Percentiles rank a stretch among this genome's conserved stretches.
Conservation (phyloP, 92 coral and sea anemone genomes). For the Umimayanthus chanpuru region DNA sequence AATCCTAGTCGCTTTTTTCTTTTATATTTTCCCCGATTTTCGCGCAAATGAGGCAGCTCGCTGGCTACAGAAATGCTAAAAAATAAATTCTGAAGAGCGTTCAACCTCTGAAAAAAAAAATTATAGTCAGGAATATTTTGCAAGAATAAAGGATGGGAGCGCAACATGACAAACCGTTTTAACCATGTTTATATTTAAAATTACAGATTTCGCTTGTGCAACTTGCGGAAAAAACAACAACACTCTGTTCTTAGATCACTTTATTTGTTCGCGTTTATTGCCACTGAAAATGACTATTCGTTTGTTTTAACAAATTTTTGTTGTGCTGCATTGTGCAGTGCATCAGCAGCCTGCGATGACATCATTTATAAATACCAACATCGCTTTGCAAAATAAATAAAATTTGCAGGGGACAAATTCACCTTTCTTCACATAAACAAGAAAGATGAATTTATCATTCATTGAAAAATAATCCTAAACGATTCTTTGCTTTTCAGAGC, state of each 20-base stretch:
- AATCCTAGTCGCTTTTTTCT: too few species aligned
- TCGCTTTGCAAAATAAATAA: slow-evolving; percentile 48
- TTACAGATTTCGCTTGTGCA: too few species aligned
- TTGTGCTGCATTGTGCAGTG: slow-evolving; percentile 31
- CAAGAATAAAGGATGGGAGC: too few species aligned
- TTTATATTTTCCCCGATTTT: too few species aligned
- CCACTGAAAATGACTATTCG: slow-evolving; percentile 42
- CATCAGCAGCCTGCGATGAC: slow-evolving; percentile 17
- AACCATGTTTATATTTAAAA: too few species aligned
- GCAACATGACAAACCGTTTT: too few species aligned
- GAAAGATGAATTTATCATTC: slow-evolving; percentile 22
- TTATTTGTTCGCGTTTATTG: slow-evolving; percentile 22
- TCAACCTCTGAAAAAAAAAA: too few species aligned
- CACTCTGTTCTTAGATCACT: background rate
- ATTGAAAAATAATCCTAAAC: slow-evolving; percentile 34
- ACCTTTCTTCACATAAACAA: background rate
- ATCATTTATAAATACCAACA: slow-evolving; percentile 38
- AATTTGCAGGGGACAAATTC: slow-evolving; percentile 41
- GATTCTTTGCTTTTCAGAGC: slow-evolving; percentile 31
- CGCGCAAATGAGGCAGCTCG: too few species aligned
- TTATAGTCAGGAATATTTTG: too few species aligned
- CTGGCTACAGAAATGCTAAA: too few species aligned
- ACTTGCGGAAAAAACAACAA: background rate
- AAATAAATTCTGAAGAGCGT: too few species aligned
- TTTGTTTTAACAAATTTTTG: slow-evolving; percentile 33